These are phyloP conservation scores for Xylota sylvarum DNA, from an alignment of 2,888 invertebrate species.

Conservation along the genomic window DNA sequence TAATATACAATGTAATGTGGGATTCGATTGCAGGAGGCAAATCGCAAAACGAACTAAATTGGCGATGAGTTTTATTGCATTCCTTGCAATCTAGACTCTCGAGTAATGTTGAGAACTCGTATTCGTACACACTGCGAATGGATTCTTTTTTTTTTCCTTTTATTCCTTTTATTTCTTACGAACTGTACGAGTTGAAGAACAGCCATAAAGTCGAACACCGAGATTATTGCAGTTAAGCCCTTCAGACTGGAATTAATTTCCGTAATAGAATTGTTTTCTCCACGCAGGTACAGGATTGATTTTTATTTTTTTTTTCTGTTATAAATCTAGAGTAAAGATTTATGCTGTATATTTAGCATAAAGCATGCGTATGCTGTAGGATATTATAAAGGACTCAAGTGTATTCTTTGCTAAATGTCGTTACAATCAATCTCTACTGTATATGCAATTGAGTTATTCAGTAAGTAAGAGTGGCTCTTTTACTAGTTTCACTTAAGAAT, in stretches of 20 bases:
- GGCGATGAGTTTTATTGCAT: slow-evolving; percentile 62
- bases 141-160: slow-evolving; percentile 23
- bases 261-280: slow-evolving; percentile 43
- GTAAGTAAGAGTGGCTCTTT: too few relatives aligned
- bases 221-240: slow-evolving; percentile 38
- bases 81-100: slow-evolving; percentile 57
- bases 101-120: slow-evolving; percentile 38
- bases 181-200: slow-evolving; percentile 29
- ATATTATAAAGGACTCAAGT: too few relatives aligned
- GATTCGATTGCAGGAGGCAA: slow-evolving; percentile 67
- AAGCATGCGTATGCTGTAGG: too few relatives aligned
- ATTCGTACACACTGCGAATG: slow-evolving; percentile 11
- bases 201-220: slow-evolving; percentile 39
- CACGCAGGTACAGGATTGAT: not conserved
- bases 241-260: slow-evolving; percentile 43
- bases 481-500: too few relatives aligned
- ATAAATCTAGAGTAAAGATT: not conserved
- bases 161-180: slow-evolving; percentile 28
- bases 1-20: slow-evolving; percentile 68
- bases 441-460: too few relatives aligned
- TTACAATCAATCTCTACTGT: too few relatives aligned
- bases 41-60: slow-evolving; percentile 48
- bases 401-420: too few relatives aligned
- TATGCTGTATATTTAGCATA: not conserved
- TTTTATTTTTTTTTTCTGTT: too few relatives aligned